These are phyloP conservation scores for Potorous gilbertii DNA, from an alignment of 2,797 vertebrate genomes.

Conservation along the genomic window DNA sequence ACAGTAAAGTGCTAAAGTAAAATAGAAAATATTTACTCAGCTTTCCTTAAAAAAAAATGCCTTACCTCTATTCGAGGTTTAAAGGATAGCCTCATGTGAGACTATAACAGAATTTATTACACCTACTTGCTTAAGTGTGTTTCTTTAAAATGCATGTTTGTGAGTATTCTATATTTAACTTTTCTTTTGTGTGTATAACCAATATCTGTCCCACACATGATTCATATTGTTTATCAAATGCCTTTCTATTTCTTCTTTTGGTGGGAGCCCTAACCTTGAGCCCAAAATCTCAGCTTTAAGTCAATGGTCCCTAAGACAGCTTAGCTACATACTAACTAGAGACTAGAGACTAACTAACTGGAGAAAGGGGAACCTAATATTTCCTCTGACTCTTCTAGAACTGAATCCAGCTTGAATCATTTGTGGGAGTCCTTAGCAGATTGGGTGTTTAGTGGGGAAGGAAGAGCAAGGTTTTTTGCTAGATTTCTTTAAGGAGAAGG, in stretches of 20 bases:
- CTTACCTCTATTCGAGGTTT: neutral
- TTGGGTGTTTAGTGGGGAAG: neutral
- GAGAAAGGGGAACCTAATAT: neutral
- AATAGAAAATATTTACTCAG: neutral
- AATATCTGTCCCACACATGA: neutral
- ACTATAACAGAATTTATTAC: neutral
- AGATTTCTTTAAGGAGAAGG: neutral
- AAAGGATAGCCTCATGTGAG: neutral
- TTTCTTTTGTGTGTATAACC: neutral
- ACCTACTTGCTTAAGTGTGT: neutral
- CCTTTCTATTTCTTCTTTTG: neutral
- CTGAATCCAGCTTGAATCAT: neutral
- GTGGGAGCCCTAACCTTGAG: neutral
- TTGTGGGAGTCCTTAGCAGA: neutral
- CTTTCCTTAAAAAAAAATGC: neutral
- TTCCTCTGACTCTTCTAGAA: neutral
- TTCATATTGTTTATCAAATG: neutral
- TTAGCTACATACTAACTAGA: neutral
- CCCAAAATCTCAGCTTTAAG: neutral
- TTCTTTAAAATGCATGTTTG: neutral
- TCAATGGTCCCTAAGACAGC: neutral
- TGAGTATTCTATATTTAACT: neutral
- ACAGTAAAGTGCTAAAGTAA: neutral
- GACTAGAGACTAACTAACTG: too few relatives aligned
- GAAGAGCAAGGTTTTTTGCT: neutral